Evolutionary conservation across 2,888 invertebrate genomes (phyloP), one percentile per base, ranked within the genome.

Genomic region (Epinotia brunnichana): DNA sequence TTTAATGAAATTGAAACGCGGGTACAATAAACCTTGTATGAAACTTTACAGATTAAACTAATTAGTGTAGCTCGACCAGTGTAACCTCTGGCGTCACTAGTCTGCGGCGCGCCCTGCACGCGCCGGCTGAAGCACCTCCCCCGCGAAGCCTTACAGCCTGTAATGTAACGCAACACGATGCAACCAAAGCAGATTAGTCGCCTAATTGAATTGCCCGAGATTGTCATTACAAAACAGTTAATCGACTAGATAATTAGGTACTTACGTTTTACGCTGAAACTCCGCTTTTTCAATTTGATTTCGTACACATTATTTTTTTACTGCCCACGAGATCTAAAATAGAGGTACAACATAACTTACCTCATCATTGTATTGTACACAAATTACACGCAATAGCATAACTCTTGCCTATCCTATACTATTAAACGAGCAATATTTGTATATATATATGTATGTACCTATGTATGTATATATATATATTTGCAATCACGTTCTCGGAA

Each of bases 121-220:
- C 61, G 61, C 56, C 66, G 51, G 68, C 86, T 87, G 90, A 91
- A 91, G 89, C 89, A 90, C 90, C 87, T 86, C 85, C 86, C 85
- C 86, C 87, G 92, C 87, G 92, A 92, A 92, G 87, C 92, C 92
- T 78, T 88, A 91, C 83, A 80, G 80, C 78, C 82, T 79, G 91
- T 90, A 91, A 91, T 79, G 91, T 90, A 91, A 91, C 88, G 78
- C 77, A 84, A 91, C 86, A 90, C 90, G 85, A 79, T 82, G 84
- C 83, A 89, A 89, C 87, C 90, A 87, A 89, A 88, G 83, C 86
- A 90, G 90, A 92, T 92, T 91, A 92, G 82, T 80, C 87, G 85
- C 85, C 78, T 91, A 90, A 91, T 92, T 91, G 85, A 91, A 90
- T 91, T 90, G 85, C 88, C 90, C 82, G 91, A 90, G 92, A 92